Evolutionary conservation across 2,888 invertebrate species (phyloP).

Genomic region (Congeria kusceri): DNA sequence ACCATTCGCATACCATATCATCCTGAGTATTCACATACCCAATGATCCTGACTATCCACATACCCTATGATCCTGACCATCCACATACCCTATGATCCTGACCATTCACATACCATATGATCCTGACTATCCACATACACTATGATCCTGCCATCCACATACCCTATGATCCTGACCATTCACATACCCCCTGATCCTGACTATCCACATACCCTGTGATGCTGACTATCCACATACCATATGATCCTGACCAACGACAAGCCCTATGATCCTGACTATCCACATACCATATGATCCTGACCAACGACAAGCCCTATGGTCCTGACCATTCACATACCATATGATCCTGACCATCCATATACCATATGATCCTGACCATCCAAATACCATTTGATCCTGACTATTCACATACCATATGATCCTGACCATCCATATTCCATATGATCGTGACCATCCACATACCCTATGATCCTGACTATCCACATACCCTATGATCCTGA

Average conservation of each 20-base stretch:
- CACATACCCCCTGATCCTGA: conserved; percentile 92
- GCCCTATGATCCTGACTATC: conserved; percentile 94
- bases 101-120: conserved; percentile 92
- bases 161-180: conserved; percentile 94
- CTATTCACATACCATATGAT: conserved; percentile 91
- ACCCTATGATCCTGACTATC: conserved; percentile 94
- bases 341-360: conserved; percentile 91
- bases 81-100: conserved; percentile 90
- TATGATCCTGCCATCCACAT: too few species aligned
- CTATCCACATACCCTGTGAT: conserved; percentile 91
- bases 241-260: conserved; percentile 91
- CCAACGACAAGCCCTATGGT: too few species aligned
- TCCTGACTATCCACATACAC: too few species aligned
- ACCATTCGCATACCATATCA: too few species aligned
- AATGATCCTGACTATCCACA: conserved; percentile 91
- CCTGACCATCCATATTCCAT: too few species aligned
- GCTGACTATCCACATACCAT: conserved; percentile 91
- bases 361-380: conserved; percentile 94
- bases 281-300: conserved; percentile 92
- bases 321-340: conserved; percentile 89
- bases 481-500: conserved; percentile 92
- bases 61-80: conserved; percentile 94
- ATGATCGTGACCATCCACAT: too few species aligned
- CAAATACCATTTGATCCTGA: too few species aligned
- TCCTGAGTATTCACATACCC: too few species aligned